Percentiles rank a stretch among this genome's conserved stretches.
Conservation (phyloP, 2,113 vertebrate species). For the Gallinago paraguaiae region DNA sequence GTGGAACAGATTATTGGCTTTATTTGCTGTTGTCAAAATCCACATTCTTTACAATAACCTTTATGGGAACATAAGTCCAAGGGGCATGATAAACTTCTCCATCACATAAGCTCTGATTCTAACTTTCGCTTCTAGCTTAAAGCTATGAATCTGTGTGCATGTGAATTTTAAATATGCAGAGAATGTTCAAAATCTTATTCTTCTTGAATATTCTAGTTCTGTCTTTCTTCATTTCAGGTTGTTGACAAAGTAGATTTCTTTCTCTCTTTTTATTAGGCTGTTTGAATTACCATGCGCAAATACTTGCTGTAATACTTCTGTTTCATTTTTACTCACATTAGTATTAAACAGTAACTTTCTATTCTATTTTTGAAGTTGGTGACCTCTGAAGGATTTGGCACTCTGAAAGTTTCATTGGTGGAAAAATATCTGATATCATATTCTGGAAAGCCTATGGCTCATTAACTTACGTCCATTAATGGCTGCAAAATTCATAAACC, state of each 20-base stretch:
- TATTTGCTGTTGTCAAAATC: not conserved
- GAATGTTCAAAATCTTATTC: not conserved
- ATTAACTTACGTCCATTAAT: slow-evolving; percentile 62
- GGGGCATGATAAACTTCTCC: not conserved
- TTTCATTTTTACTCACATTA: slow-evolving; percentile 3
- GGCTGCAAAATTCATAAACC: slow-evolving; percentile 71
- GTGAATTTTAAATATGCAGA: not conserved
- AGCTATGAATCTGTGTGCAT: not conserved
- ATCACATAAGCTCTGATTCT: not conserved
- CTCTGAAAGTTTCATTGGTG: slow-evolving; percentile 53
- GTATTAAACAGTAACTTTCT: slow-evolving; percentile 37
- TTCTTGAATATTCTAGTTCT: not conserved
- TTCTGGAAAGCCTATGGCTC: slow-evolving; percentile 56
- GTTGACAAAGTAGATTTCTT: not conserved
- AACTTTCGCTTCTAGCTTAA: not conserved
- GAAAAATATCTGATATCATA: slow-evolving; percentile 54
- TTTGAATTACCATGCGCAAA: not conserved
- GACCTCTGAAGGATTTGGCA: slow-evolving; percentile 68
- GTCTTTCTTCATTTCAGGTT: not conserved
- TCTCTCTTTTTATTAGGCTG: not conserved
- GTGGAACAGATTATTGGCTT: not conserved
- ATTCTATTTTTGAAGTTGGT: slow-evolving; percentile 51
- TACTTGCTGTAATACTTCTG: not conserved
- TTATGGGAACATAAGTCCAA: not conserved
- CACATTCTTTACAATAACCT: not conserved